Base-by-base conservation (phyloP, 1,140 invertebrate species). In the Neotoxoptera formosana region DNA sequence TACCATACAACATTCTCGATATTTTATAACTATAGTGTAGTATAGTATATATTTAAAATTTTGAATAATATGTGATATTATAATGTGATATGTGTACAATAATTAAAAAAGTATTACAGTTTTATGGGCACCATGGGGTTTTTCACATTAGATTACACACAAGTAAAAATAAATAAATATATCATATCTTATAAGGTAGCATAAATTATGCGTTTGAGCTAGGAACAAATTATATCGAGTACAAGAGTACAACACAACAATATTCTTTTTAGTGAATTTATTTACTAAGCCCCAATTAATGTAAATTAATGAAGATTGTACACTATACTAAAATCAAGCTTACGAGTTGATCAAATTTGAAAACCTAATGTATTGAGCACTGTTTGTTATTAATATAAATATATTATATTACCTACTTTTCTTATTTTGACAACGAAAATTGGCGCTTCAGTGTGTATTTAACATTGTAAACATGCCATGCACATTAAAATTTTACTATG, bases 11-110 rank as follows among this genome's bases (percentile, higher is more conserved):
- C 23, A 36, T 41, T 36, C 8, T 84, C 4, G 36, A 45, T 45
- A 84, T 41, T 84, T 84, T 87, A 47, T 23, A 53, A 51, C 34
- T 51, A 88, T 88, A 17, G 34, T 87, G n/a, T 51, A 51, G 53
- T 17, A 34, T 21, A 51, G 25, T 48, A n/a, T 34, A 88, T 51
- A 20, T 60, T 67, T 34, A 34, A n/a, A 60, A 34, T 88, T 60
- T 45, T n/a, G 23, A 36, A 90, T 56, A 60, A 45, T 60, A 67
- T 67, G 21, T 89, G 36, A 56, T 89, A 87, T 23, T 89, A 48
- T 60, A 67, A 53, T 60, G 53, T 90, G 89, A 90, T 90, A 90
- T 90, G 89, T 90, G 89, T 90, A 90, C 53, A 90, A 67, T n/a
- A 90, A 67, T 67, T 56, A 47, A 90, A 67, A 25, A 41, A 45